A percentile compares a stretch with the other conserved stretches of the same genome.
phyloP scores from a whole-genome alignment of 2,888 invertebrate genomes.

The Nemoura dubitans region DNA sequence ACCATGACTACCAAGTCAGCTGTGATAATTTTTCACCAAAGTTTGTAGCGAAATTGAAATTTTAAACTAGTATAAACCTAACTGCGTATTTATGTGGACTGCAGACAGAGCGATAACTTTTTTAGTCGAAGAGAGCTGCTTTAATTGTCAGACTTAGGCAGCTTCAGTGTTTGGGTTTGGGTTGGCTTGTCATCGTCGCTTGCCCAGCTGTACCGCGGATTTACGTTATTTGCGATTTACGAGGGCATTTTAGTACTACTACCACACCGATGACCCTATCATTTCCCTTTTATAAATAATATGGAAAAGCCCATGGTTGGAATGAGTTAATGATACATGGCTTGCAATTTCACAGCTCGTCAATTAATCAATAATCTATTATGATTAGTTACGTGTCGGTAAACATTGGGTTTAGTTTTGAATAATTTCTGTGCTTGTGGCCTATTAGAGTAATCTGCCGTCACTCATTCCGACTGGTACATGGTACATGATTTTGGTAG shows the following conservation, averaged over 20 bases:
- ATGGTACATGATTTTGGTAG: background rate
- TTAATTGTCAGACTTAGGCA: too few species aligned
- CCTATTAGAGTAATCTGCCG: background rate
- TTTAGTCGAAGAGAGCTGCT: too few species aligned
- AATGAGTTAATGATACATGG: background rate
- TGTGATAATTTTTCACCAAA: too few species aligned
- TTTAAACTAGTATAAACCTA: too few species aligned
- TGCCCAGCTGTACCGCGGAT: too few species aligned
- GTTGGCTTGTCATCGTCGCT: too few species aligned
- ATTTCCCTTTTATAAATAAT: background rate
- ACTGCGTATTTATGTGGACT: too few species aligned
- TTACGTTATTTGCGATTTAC: background rate
- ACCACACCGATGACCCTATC: background rate
- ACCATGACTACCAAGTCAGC: too few species aligned
- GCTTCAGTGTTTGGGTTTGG: too few species aligned
- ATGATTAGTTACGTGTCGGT: background rate
- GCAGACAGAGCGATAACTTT: too few species aligned
- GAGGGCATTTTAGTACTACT: background rate
- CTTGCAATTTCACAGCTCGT: background rate
- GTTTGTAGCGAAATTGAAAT: too few species aligned
- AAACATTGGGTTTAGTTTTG: background rate
- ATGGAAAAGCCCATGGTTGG: background rate
- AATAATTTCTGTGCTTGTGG: background rate
- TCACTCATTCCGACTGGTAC: background rate
- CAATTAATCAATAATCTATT: slow-evolving; percentile 7